phyloP scores from a whole-genome alignment of 2,888 invertebrate species.

The Cantharis lateralis region DNA sequence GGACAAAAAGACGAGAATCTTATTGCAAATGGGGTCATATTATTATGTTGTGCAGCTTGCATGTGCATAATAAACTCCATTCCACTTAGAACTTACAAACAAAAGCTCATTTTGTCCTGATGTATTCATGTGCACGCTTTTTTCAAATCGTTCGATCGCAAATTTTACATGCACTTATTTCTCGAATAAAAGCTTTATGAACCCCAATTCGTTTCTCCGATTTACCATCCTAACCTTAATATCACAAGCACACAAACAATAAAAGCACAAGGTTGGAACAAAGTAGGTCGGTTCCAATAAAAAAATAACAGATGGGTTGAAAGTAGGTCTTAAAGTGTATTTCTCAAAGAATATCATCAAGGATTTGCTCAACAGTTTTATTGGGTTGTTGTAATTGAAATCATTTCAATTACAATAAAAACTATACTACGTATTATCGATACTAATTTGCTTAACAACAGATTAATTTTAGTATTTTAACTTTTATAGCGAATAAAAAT shows the following conservation, averaged over 20 bases:
- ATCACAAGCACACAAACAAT: not conserved
- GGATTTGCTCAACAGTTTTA: not conserved
- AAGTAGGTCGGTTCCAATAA: constrained; percentile 20
- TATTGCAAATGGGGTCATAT: constrained; percentile 33
- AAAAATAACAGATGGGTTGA: constrained; percentile 12
- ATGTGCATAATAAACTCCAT: constrained; percentile 7
- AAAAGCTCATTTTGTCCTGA: not conserved
- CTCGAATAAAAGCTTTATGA: not conserved
- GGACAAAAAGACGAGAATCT: constrained; percentile 32
- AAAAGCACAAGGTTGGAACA: constrained; percentile 6
- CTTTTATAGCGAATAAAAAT: not conserved
- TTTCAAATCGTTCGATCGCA: not conserved
- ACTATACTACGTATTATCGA: too few species aligned
- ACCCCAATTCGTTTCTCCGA: not conserved
- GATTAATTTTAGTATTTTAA: not conserved
- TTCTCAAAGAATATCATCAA: not conserved
- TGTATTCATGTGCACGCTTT: not conserved
- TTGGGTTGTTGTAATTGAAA: not conserved
- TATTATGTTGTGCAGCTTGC: constrained; percentile 32
- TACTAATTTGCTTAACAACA: not conserved
- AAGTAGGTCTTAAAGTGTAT: constrained; percentile 1
- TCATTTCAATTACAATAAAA: not conserved
- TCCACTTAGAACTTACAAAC: not conserved
- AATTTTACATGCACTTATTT: not conserved
- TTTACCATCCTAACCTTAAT: constrained; percentile 1